Conservation (phyloP, 1,140 invertebrate genomes). For the Neotoxoptera formosana region DNA sequence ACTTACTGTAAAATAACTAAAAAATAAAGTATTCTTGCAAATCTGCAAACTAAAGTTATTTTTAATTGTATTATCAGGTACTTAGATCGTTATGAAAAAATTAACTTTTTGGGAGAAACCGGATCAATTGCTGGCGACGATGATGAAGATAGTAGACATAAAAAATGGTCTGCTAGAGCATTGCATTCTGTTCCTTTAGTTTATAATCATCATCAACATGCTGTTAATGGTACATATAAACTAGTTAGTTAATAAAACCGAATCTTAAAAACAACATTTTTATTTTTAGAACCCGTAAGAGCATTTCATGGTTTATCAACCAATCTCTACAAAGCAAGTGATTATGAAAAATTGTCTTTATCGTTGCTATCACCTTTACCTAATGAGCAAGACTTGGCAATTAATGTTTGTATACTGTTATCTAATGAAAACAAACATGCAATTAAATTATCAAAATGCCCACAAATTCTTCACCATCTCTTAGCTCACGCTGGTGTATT, state of each 20-base stretch:
- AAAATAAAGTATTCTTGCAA: neutral
- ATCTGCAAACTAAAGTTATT: neutral
- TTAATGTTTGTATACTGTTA: constrained; percentile 95
- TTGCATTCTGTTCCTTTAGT: constrained; percentile 77
- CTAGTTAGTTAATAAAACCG: neutral
- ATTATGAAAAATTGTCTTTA: constrained; percentile 87
- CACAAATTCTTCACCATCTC: constrained; percentile 85
- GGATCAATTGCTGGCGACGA: constrained; percentile 77
- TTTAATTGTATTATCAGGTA: constrained; percentile 70
- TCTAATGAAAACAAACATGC: constrained; percentile 89
- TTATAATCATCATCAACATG: constrained; percentile 86
- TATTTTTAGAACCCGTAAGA: constrained; percentile 71
- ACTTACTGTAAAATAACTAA: neutral
- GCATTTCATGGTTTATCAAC: constrained; percentile 74
- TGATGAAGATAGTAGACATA: constrained; percentile 76
- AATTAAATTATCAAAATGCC: constrained; percentile 82
- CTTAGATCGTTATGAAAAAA: constrained; percentile 84
- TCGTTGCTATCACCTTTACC: constrained; percentile 93
- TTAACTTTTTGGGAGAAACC: constrained; percentile 83
- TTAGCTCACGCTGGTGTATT: constrained; percentile 94
- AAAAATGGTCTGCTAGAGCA: constrained; percentile 73
- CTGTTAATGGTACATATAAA: constrained; percentile 72
- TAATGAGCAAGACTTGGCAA: constrained; percentile 98
- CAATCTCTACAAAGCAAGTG: constrained; percentile 77
- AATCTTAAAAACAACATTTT: neutral